phyloP scores from a whole-genome alignment of 2,113 vertebrate genomes.

The Toxotes jaculatrix region DNA sequence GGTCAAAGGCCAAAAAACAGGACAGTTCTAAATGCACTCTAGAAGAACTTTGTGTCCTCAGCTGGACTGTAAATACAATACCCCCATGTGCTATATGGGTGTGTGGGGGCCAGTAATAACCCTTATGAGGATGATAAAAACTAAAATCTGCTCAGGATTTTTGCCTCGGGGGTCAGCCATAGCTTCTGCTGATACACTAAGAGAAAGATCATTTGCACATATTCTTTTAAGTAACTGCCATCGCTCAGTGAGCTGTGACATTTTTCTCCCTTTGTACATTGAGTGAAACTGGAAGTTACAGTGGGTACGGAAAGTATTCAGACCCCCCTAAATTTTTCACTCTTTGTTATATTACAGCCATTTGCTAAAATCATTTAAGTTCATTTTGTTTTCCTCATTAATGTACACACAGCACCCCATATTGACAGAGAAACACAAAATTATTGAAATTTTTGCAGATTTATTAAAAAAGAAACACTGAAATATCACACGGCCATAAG shows the following conservation, averaged over 20 bases:
- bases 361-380: too few relatives aligned
- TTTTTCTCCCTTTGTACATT: not conserved
- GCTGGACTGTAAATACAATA: not conserved
- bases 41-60: not conserved
- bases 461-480: too few relatives aligned
- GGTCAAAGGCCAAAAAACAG: slow-evolving; percentile 42
- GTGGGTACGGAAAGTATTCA: too few relatives aligned
- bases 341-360: too few relatives aligned
- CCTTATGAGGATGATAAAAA: not conserved
- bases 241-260: not conserved
- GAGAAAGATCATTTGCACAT: not conserved
- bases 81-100: not conserved
- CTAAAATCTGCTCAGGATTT: not conserved
- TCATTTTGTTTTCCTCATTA: too few relatives aligned
- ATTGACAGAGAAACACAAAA: too few relatives aligned
- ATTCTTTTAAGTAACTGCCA: too few relatives aligned
- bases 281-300: too few relatives aligned
- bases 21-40: not conserved
- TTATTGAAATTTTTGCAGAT: too few relatives aligned
- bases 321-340: too few relatives aligned
- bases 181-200: not conserved
- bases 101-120: not conserved
- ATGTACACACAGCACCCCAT: too few relatives aligned
- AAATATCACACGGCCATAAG: too few relatives aligned
- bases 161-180: not conserved